Evolutionary conservation across 1,140 invertebrate species (phyloP), one percentile per base, ranked within the genome.

Genomic region (Bombus waltoni): DNA sequence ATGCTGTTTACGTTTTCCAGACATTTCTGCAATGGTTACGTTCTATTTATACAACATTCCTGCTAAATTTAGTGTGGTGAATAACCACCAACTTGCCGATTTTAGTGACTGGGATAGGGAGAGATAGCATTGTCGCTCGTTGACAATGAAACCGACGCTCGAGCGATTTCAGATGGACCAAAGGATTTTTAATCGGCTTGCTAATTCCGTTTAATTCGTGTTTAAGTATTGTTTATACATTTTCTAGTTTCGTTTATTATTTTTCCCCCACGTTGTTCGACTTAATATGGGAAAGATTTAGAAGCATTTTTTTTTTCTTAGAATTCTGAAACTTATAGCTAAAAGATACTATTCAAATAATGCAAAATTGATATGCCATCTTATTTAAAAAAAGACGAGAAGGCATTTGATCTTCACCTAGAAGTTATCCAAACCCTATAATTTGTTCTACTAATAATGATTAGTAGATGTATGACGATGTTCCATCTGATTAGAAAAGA

Each of bases 21-120:
- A 89, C 72, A 85, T 91, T 89, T 90, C 80, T 91, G 87, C 87
- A 88, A 85, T 83, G 77, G 72, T 25, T 53, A 73, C 42, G 72
- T 40, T 44, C 82, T 91, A 91, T 91, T 91, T 91, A 90, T 91
- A 91, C 47, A 85, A 86, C 70, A 88, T 90, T 91, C 85, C 75
- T 85, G 57, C 80, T 91, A 91, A 91, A 86, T 86, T 91, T 91
- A 91, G 84, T 59, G 47, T 40, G 59, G 65, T 35, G 70, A 79
- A 35, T 73, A 87, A n/a, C n/a, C 70, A 59, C 18, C 81, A 59
- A 71, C 42, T 76, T 86, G 57, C 74, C 53, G 47, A 83, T 88
- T 80, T 57, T 44, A 74, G 73, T 73, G 42, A 65, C 11, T 65
- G 38, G n/a, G 47, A 44, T 83, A 44, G 13, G 18, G 47, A 70